A percentile compares a stretch with the other conserved stretches of the same genome.
Evolutionary conservation across 1,140 invertebrate species (phyloP).

Genomic region (Himalopsyche phryganea): DNA sequence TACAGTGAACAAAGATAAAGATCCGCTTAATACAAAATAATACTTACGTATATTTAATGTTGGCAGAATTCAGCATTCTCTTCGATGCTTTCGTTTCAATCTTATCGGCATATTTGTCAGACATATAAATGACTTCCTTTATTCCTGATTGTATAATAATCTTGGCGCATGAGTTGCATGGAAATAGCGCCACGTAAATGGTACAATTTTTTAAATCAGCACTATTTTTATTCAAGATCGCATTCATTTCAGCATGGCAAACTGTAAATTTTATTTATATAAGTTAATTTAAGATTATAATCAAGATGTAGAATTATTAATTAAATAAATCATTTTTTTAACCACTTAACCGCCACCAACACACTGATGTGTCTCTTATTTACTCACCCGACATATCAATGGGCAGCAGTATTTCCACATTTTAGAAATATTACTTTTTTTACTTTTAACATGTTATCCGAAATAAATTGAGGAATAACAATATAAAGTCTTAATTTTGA

Average conservation of each 20-base stretch:
- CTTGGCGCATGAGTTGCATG: conserved; percentile 96
- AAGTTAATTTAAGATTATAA: conserved; percentile 20
- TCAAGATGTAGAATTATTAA: conserved; percentile 4
- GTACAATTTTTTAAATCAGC: conserved; percentile 72
- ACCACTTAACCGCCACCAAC: too few species aligned
- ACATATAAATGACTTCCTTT: conserved; percentile 73
- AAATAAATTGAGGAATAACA: too few species aligned
- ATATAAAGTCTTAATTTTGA: too few species aligned
- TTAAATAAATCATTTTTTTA: too few species aligned
- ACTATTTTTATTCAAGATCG: conserved; percentile 88
- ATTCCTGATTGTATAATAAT: conserved; percentile 96
- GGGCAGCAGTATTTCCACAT: too few species aligned
- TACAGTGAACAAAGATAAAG: too few species aligned
- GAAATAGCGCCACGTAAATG: conserved; percentile 86
- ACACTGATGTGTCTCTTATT: not conserved
- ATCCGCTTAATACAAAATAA: too few species aligned
- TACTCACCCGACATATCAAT: too few species aligned
- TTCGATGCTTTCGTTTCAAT: conserved; percentile 67
- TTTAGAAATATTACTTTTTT: too few species aligned
- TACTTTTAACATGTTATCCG: too few species aligned
- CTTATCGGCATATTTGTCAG: conserved; percentile 74
- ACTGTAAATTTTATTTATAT: conserved; percentile 74
- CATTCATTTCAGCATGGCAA: conserved; percentile 96
- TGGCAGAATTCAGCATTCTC: conserved; percentile 74
- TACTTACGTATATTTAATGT: conserved; percentile 58